Percentiles rank a stretch among this genome's conserved stretches.
phyloP scores from a whole-genome alignment of 2,113 vertebrate genomes.

The Pachyramphus minor region DNA sequence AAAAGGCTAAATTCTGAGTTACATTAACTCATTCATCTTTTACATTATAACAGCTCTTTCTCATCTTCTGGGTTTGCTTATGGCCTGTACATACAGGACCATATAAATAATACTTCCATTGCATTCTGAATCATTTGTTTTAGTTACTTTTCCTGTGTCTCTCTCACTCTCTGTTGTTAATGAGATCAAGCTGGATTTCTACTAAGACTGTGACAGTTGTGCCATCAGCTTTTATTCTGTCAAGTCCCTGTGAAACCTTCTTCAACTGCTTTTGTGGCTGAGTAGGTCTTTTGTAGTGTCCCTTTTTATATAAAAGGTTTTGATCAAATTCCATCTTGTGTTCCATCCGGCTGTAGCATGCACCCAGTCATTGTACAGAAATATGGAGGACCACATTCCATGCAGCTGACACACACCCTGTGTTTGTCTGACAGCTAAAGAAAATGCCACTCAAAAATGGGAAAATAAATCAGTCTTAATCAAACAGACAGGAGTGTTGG shows the following conservation, averaged over 20 bases:
- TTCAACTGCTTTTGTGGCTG: not conserved
- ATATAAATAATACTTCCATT: not conserved
- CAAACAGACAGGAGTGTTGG: not conserved
- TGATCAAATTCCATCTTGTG: not conserved
- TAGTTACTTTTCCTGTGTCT: not conserved
- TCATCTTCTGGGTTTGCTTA: not conserved
- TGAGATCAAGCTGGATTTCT: constrained; percentile 36
- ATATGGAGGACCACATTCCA: not conserved
- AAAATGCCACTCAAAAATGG: not conserved
- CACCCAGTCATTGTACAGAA: not conserved
- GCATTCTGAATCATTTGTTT: not conserved
- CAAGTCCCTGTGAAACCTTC: not conserved
- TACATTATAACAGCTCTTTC: not conserved
- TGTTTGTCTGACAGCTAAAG: not conserved
- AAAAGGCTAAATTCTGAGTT: not conserved
- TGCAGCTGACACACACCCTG: not conserved
- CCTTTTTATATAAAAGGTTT: not conserved
- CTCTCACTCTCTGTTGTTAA: not conserved
- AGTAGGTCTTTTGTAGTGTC: not conserved
- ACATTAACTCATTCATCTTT: not conserved
- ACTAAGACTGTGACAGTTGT: not conserved
- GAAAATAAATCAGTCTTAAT: not conserved
- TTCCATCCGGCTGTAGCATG: not conserved
- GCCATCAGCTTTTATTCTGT: not conserved
- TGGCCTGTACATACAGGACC: not conserved